Percentiles rank a stretch among this genome's conserved stretches.
These are phyloP conservation scores for Mythimna ferrago DNA, from an alignment of 2,888 invertebrate species.

Conservation along the genomic window DNA sequence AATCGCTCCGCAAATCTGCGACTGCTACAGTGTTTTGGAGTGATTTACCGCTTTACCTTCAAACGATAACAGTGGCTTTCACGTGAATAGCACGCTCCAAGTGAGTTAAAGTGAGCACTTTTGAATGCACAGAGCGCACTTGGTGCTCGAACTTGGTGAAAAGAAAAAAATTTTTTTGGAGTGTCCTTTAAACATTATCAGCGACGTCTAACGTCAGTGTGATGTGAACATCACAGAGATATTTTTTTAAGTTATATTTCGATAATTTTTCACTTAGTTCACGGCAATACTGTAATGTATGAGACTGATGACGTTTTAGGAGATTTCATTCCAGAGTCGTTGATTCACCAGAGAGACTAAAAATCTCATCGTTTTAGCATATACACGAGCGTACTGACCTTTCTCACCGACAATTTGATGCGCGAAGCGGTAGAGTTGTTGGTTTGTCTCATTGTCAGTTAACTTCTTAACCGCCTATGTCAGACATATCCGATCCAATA, in stretches of 20 bases:
- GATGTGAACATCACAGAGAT: neutral
- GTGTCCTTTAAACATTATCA: neutral
- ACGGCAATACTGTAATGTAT: neutral
- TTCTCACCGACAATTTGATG: too few relatives aligned
- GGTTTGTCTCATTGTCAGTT: too few relatives aligned
- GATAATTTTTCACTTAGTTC: neutral
- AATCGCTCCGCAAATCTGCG: neutral
- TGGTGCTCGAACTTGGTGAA: conserved; percentile 3
- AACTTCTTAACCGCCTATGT: too few relatives aligned
- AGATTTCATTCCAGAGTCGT: neutral
- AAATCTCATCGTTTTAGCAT: neutral
- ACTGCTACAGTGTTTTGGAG: neutral
- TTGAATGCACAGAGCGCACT: too few relatives aligned
- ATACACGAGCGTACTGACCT: neutral
- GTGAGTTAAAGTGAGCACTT: neutral
- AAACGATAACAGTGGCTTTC: neutral
- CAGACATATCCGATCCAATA: too few relatives aligned
- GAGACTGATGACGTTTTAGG: neutral
- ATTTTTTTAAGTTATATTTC: neutral
- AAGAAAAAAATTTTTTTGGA: neutral
- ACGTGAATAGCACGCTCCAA: neutral
- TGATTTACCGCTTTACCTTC: neutral
- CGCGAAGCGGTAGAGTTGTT: too few relatives aligned
- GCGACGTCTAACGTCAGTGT: neutral
- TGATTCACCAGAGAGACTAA: conserved; percentile 3